Evolutionary conservation across 2,797 vertebrate genomes (phyloP).

Genomic region (Hephaestus fuliginosus): DNA sequence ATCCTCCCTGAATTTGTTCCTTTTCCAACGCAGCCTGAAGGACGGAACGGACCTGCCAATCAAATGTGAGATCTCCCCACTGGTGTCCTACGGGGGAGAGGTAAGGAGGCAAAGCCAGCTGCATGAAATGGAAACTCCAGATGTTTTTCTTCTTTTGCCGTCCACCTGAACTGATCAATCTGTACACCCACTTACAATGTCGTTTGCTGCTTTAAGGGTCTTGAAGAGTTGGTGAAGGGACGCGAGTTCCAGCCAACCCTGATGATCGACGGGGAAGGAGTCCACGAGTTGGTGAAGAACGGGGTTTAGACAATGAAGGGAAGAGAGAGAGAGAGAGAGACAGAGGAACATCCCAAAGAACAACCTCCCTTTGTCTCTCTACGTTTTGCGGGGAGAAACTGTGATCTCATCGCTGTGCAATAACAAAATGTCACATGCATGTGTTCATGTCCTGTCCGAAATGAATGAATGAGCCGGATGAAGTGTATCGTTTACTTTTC

Average conservation of each 20-base stretch:
- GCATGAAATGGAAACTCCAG: constrained; percentile 24
- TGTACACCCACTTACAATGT: neutral
- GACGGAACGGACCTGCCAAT: constrained; percentile 95
- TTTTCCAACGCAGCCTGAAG: constrained; percentile 88
- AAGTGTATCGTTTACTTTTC: constrained; percentile 53
- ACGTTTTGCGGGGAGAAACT: constrained; percentile 64
- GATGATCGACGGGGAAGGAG: constrained; percentile 88
- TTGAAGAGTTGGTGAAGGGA: constrained; percentile 89
- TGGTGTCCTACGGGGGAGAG: constrained; percentile 96
- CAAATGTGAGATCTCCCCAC: constrained; percentile 97
- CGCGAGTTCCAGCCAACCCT: constrained; percentile 90
- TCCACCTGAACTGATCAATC: constrained; percentile 3
- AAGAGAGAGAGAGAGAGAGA: constrained; percentile 75
- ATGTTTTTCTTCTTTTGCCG: constrained; percentile 34
- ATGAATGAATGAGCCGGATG: constrained; percentile 44
- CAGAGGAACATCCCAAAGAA: constrained; percentile 57
- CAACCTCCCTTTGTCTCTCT: constrained; percentile 51
- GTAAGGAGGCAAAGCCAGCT: constrained; percentile 81
- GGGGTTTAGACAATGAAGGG: constrained; percentile 81
- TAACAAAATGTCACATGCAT: constrained; percentile 58
- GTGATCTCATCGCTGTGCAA: constrained; percentile 82
- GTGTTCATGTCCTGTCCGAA: constrained; percentile 24
- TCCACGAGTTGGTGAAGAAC: constrained; percentile 92
- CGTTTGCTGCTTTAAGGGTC: constrained; percentile 82
- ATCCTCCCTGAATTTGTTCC: constrained; percentile 45